Evolutionary conservation across 2,888 invertebrate species (phyloP).

Genomic region (Glyphotaelius pellucidus): DNA sequence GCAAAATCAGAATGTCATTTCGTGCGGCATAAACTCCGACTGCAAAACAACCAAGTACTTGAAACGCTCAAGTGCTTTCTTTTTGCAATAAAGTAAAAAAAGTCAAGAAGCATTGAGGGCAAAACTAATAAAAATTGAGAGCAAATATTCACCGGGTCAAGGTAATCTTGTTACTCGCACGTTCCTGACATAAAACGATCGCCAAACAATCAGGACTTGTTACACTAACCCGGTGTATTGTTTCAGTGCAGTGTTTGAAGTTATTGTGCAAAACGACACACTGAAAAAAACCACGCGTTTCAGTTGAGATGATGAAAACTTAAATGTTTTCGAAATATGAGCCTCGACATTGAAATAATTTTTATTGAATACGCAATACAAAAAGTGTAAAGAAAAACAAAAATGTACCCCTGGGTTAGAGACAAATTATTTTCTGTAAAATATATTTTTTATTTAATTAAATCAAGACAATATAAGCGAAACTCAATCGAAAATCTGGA

Average conservation of each 20-base stretch:
- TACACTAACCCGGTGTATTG: slow-evolving; percentile 26
- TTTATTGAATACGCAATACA: background rate
- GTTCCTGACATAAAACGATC: slow-evolving; percentile 58
- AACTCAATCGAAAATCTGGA: too few relatives aligned
- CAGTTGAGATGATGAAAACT: background rate
- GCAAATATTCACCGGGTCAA: slow-evolving; percentile 56
- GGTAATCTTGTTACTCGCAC: slow-evolving; percentile 59
- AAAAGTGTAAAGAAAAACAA: too few relatives aligned
- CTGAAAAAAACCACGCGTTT: background rate
- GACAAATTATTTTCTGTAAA: too few relatives aligned
- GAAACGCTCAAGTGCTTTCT: background rate
- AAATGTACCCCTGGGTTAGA: too few relatives aligned
- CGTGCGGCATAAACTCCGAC: background rate
- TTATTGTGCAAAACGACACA: background rate
- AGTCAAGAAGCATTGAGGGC: background rate
- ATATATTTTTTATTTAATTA: too few relatives aligned
- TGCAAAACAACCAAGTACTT: background rate
- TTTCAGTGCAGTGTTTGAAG: background rate
- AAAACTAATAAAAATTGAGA: slow-evolving; percentile 35
- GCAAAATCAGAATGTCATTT: background rate
- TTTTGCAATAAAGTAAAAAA: background rate
- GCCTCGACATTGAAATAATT: background rate
- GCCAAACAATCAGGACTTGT: slow-evolving; percentile 46
- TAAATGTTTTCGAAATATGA: background rate
- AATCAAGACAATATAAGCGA: too few relatives aligned